phyloP scores from a whole-genome alignment of 2,888 invertebrate genomes.

The Eupithecia exiguata region DNA sequence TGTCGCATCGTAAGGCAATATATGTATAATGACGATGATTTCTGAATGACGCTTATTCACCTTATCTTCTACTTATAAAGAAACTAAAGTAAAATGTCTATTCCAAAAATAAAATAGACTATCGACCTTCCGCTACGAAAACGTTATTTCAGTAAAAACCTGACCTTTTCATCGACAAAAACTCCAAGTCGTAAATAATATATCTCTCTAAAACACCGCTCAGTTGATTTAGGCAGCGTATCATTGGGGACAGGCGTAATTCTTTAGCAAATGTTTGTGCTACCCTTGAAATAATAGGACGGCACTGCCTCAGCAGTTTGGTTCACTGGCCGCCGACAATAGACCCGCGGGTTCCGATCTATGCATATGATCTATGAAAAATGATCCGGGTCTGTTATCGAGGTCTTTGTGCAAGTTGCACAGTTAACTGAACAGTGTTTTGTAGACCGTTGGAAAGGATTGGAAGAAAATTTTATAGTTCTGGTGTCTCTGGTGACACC shows the following conservation, averaged over 20 bases:
- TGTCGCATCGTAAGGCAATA: too few relatives aligned
- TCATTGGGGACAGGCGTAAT: conserved; percentile 29
- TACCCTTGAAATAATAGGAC: conserved; percentile 29
- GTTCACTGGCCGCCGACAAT: conserved; percentile 25
- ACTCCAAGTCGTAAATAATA: conserved; percentile 17
- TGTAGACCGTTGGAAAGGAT: not conserved
- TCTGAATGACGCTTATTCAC: not conserved
- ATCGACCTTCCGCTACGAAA: not conserved
- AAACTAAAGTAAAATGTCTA: not conserved
- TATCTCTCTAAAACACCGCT: conserved; percentile 17
- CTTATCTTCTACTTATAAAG: not conserved
- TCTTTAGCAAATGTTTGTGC: conserved; percentile 28
- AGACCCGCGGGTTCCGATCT: conserved; percentile 13
- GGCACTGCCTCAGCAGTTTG: conserved; percentile 25
- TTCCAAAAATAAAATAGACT: not conserved
- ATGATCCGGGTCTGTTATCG: conserved; percentile 26
- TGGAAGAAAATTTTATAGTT: not conserved
- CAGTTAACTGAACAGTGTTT: not conserved
- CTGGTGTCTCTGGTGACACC: too few relatives aligned
- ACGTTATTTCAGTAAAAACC: not conserved
- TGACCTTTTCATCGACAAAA: conserved; percentile 3
- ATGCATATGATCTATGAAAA: conserved; percentile 23
- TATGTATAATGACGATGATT: not conserved
- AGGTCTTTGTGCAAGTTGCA: conserved; percentile 16
- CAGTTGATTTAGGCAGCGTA: conserved; percentile 36